Evolutionary conservation across 30 jellyfish, hydroid and myxozoan species (phyloP).

Genomic region (Pseudorhiza aurosa): DNA sequence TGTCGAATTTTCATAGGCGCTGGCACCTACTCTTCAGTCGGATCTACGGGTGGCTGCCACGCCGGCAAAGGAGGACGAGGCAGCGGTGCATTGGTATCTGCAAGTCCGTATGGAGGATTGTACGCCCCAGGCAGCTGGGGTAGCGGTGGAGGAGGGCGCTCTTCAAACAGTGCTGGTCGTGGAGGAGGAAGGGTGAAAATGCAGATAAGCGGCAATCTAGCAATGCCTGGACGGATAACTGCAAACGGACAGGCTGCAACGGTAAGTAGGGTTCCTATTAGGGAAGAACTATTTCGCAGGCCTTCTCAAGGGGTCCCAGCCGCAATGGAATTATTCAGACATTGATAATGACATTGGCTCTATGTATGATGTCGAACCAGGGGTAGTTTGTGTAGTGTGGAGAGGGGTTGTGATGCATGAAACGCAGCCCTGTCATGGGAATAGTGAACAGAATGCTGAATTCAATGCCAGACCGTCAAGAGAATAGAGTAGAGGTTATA

Average conservation of each 20-base stretch:
- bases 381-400: too few relatives aligned
- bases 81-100: conserved; percentile 20
- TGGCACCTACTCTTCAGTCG: conserved; percentile 47
- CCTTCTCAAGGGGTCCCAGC: too few relatives aligned
- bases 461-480: too few relatives aligned
- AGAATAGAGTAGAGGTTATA: too few relatives aligned
- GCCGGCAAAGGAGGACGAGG: conserved; percentile 71
- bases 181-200: conserved; percentile 56
- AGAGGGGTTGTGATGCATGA: too few relatives aligned
- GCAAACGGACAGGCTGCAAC: conserved; percentile 46
- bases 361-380: too few relatives aligned
- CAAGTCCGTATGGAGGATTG: conserved; percentile 30
- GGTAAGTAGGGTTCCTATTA: conserved; percentile 15
- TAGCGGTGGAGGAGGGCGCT: conserved; percentile 67
- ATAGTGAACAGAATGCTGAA: too few relatives aligned
- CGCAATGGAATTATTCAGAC: too few relatives aligned
- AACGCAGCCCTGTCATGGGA: too few relatives aligned
- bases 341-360: too few relatives aligned
- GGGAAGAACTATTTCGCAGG: too few relatives aligned
- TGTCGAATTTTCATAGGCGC: conserved; percentile 38
- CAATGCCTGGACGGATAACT: conserved; percentile 42
- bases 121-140: conserved; percentile 58
- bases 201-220: background rate
- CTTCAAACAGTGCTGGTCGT: conserved; percentile 52
- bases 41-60: conserved; percentile 66